Evolutionary conservation across 2,797 vertebrate genomes (phyloP).

Genomic region (Hoplostethus atlanticus): DNA sequence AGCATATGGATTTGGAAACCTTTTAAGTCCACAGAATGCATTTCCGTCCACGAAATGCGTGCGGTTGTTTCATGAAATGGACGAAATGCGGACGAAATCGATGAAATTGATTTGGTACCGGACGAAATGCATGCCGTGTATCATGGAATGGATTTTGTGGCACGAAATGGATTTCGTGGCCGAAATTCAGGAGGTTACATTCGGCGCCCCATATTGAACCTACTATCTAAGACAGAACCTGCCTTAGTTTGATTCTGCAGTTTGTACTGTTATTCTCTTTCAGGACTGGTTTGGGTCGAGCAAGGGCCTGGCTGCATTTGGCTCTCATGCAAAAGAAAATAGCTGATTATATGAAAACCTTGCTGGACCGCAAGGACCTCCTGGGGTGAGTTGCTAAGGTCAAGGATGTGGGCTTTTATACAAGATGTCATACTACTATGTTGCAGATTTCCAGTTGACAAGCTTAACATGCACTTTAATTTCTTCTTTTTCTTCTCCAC

Average conservation of each 20-base stretch:
- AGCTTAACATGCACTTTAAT: background rate
- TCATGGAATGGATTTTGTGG: no score
- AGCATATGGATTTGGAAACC: no score
- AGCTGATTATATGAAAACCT: slow-evolving; percentile 94
- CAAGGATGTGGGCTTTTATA: background rate
- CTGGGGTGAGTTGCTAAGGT: slow-evolving; percentile 84
- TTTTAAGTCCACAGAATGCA: no score
- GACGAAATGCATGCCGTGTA: no score
- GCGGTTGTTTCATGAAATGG: no score
- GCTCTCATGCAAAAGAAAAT: slow-evolving; percentile 99
- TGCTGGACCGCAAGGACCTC: slow-evolving; percentile 93
- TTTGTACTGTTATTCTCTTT: slow-evolving; percentile 36
- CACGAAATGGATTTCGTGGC: no score
- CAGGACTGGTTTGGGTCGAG: slow-evolving; percentile 94
- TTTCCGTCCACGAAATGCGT: no score
- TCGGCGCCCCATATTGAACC: background rate
- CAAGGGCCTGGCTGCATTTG: slow-evolving; percentile 96
- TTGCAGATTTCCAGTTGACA: background rate
- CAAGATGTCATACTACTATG: background rate
- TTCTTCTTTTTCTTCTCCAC: background rate
- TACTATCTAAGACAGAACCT: background rate
- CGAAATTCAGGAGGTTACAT: no score
- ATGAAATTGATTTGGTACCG: no score
- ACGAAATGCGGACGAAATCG: no score
- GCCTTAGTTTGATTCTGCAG: background rate